Conservation (phyloP, 2,888 invertebrate genomes). For the Cartodere bifasciata region DNA sequence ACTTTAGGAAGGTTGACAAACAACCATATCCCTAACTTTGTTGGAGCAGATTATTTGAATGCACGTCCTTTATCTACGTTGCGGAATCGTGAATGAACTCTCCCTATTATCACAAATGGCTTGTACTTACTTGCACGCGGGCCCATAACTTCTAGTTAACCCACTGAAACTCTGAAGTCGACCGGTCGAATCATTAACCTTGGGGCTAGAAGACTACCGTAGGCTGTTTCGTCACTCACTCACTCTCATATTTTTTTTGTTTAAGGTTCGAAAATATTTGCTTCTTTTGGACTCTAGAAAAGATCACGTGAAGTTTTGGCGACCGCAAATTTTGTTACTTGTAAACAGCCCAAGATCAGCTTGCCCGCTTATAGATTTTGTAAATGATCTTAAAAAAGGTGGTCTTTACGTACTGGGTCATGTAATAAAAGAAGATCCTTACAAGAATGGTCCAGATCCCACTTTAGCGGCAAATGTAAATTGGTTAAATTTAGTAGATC, state of each 20-base stretch:
- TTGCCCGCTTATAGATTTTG: constrained; percentile 89
- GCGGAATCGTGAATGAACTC: too few relatives aligned
- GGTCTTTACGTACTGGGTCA: constrained; percentile 82
- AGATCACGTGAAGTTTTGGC: constrained; percentile 98
- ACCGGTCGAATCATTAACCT: too few relatives aligned
- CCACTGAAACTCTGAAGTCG: too few relatives aligned
- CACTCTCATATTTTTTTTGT: constrained; percentile 8
- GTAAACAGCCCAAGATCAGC: constrained; percentile 83
- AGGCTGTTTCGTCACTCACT: too few relatives aligned
- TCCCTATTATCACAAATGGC: too few relatives aligned
- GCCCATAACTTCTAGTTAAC: too few relatives aligned
- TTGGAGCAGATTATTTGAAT: too few relatives aligned
- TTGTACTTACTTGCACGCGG: too few relatives aligned
- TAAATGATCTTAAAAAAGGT: constrained; percentile 95
- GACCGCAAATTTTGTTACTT: constrained; percentile 89
- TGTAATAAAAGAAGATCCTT: constrained; percentile 52
- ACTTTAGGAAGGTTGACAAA: too few relatives aligned
- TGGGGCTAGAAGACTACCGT: too few relatives aligned
- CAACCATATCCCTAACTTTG: too few relatives aligned
- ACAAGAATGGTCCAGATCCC: constrained; percentile 48
- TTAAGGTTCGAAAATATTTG: constrained; percentile 69
- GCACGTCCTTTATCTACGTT: too few relatives aligned
- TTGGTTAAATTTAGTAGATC: constrained; percentile 91
- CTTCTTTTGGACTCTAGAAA: constrained; percentile 90
- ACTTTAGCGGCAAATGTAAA: constrained; percentile 66